These are phyloP conservation scores for Choloepus didactylus DNA, from an alignment of 2,797 vertebrate species.

Conservation along the genomic window DNA sequence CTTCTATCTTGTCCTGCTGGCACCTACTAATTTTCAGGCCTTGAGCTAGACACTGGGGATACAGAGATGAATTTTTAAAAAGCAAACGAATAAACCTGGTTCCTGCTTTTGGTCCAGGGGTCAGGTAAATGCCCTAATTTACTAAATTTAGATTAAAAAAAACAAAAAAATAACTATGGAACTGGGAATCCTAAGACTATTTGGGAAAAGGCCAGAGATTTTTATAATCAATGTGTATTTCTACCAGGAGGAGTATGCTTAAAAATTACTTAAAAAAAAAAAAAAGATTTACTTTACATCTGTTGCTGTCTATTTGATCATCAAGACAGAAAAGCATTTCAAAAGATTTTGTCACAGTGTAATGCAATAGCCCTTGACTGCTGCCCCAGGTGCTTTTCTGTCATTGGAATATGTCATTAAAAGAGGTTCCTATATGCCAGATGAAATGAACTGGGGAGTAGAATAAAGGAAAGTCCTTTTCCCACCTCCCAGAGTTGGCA, in stretches of 20 bases:
- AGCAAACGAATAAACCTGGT: background rate
- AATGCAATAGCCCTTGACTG: constrained; percentile 62
- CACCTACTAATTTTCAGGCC: background rate
- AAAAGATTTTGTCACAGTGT: constrained; percentile 74
- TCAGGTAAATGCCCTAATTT: background rate
- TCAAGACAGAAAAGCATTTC: constrained; percentile 52
- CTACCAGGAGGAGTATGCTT: background rate
- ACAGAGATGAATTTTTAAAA: background rate
- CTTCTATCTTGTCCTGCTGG: background rate
- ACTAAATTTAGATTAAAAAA: background rate
- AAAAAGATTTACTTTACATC: constrained; percentile 20
- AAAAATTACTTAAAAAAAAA: constrained; percentile 47
- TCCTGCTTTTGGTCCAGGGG: background rate
- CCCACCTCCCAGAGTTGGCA: background rate
- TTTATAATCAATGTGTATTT: background rate
- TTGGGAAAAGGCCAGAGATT: background rate
- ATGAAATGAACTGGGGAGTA: constrained; percentile 41
- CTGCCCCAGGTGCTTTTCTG: constrained; percentile 67
- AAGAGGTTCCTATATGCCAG: constrained; percentile 47
- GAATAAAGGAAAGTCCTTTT: background rate
- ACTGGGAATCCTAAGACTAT: constrained; percentile 31
- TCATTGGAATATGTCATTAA: constrained; percentile 53
- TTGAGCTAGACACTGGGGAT: background rate
- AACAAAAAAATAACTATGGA: background rate
- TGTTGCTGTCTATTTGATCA: constrained; percentile 50